phyloP scores from a whole-genome alignment of 23 tunicate species.

The Trididemnum nubilum region DNA sequence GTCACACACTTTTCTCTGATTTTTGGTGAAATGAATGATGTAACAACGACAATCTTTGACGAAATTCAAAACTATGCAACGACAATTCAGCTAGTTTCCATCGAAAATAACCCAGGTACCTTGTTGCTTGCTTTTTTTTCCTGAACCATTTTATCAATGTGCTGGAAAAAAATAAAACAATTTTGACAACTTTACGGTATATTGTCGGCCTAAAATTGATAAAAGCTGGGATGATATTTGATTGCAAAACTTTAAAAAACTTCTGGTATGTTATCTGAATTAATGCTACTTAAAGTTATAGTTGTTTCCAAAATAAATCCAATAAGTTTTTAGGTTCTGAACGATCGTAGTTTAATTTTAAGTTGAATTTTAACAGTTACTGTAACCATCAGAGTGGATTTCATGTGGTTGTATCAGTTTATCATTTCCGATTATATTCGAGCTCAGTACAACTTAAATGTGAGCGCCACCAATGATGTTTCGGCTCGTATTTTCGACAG shows the following conservation, averaged over 20 bases:
- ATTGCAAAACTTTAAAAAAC: no score
- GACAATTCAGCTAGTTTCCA: background rate
- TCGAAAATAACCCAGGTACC: conserved; percentile 10
- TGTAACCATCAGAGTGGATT: conserved; percentile 2
- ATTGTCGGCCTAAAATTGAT: no score
- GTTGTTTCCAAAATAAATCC: no score
- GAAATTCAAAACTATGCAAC: background rate
- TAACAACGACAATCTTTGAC: background rate
- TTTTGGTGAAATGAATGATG: background rate
- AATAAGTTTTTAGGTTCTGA: no score
- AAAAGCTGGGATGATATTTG: no score
- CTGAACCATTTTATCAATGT: background rate
- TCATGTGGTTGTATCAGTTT: background rate
- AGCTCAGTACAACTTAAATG: background rate
- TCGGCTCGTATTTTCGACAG: background rate
- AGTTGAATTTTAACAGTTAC: no score
- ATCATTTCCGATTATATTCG: background rate
- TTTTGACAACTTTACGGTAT: background rate
- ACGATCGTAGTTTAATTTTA: no score
- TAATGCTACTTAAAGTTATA: background rate
- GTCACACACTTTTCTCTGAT: background rate
- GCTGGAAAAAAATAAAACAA: background rate
- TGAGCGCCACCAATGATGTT: conserved; percentile 6
- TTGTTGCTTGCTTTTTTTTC: background rate
- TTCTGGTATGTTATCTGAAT: background rate